Percentiles rank a stretch among this genome's conserved stretches.
Evolutionary conservation across 2,888 invertebrate species (phyloP).

Genomic region (Leptopilina syphax): DNA sequence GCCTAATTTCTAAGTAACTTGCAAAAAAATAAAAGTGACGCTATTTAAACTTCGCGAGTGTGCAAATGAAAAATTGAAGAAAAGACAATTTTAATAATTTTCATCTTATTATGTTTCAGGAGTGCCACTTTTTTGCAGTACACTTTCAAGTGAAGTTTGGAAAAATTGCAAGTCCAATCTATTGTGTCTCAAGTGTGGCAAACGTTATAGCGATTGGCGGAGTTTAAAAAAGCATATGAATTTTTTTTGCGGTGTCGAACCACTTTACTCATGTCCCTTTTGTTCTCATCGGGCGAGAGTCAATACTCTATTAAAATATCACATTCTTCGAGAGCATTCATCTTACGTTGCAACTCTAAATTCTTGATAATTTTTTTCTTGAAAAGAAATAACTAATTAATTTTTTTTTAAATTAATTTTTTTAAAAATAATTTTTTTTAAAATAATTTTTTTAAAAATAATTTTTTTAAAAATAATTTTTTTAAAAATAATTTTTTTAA

Average conservation of each 20-base stretch:
- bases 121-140: constrained; percentile 63
- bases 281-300: constrained; percentile 63
- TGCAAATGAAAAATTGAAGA: neutral
- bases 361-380: constrained; percentile 35
- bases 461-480: too few relatives aligned
- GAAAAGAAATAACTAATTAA: neutral
- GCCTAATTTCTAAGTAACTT: neutral
- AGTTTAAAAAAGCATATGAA: constrained; percentile 69
- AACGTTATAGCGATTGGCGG: constrained; percentile 66
- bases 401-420: neutral
- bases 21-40: neutral
- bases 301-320: constrained; percentile 63
- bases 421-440: too few relatives aligned
- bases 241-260: constrained; percentile 65
- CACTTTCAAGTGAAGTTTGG: constrained; percentile 62
- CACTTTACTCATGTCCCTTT: constrained; percentile 60
- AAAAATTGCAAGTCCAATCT: constrained; percentile 60
- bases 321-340: constrained; percentile 64
- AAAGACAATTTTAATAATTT: neutral
- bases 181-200: constrained; percentile 61
- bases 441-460: too few relatives aligned
- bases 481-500: too few relatives aligned
- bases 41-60: neutral
- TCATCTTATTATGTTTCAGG: constrained; percentile 29
- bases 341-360: constrained; percentile 47